Percentiles rank a stretch among this genome's conserved stretches.
Conservation (phyloP, 2,888 invertebrate species). For the Panopea generosa region DNA sequence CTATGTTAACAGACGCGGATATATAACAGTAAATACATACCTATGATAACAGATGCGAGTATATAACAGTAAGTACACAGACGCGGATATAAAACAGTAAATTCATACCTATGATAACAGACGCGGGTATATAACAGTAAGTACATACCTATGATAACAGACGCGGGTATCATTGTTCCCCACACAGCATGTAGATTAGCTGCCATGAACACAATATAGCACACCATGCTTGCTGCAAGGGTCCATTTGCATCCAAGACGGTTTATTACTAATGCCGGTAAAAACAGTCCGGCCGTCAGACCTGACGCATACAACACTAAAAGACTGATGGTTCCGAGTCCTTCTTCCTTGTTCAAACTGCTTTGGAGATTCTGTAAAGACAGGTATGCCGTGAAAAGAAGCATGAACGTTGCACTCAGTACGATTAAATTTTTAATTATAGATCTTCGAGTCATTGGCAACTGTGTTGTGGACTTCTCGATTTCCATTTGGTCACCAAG, state of each 20-base stretch:
- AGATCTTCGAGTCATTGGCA: conserved; percentile 80
- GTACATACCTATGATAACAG: conserved; percentile 96
- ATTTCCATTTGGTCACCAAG: too few relatives aligned
- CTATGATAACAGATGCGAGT: too few relatives aligned
- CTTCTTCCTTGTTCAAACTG: too few relatives aligned
- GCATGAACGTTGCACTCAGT: conserved; percentile 96
- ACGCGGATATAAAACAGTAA: too few relatives aligned
- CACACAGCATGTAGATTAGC: conserved; percentile 95
- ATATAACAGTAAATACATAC: too few relatives aligned
- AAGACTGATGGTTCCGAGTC: conserved; percentile 95
- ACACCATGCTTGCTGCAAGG: conserved; percentile 94
- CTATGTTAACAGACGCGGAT: too few relatives aligned
- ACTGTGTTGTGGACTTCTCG: too few relatives aligned
- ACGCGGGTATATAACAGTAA: too few relatives aligned
- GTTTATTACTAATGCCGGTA: conserved; percentile 85
- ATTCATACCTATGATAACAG: too few relatives aligned
- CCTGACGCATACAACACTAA: conserved; percentile 96
- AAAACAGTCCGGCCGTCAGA: conserved; percentile 97
- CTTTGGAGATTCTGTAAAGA: conserved; percentile 96
- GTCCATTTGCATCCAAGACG: conserved; percentile 97
- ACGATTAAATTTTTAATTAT: conserved; percentile 96
- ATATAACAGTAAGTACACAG: too few relatives aligned
- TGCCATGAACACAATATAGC: conserved; percentile 97
- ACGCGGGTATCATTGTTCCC: conserved; percentile 91
- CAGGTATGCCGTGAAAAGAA: conserved; percentile 97